These are phyloP conservation scores for Buteo buteo DNA, from an alignment of 2,113 vertebrate genomes.

Conservation along the genomic window DNA sequence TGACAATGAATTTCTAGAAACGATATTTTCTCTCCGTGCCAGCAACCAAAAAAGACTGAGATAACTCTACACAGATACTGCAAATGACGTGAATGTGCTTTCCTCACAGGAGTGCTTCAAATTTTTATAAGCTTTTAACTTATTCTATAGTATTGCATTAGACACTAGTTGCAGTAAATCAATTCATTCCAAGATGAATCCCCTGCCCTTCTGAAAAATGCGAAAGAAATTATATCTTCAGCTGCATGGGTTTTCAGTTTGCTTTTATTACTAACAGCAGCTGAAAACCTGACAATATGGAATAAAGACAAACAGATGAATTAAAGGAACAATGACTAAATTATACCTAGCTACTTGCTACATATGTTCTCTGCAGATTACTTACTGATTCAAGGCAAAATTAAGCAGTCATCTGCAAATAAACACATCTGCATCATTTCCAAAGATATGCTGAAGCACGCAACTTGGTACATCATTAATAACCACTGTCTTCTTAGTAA, in stretches of 20 bases:
- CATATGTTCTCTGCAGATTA: neutral
- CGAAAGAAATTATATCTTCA: neutral
- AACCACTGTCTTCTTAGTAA: neutral
- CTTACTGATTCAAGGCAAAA: conserved; percentile 17
- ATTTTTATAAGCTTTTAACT: neutral
- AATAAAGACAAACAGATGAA: neutral
- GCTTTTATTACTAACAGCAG: neutral
- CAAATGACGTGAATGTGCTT: neutral
- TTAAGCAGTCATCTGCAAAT: conserved; percentile 19
- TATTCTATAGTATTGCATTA: neutral
- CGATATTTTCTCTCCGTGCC: neutral
- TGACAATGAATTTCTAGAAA: neutral
- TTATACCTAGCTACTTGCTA: neutral
- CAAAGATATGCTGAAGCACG: neutral
- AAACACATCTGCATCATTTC: neutral
- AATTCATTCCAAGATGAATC: neutral
- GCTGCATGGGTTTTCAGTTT: neutral
- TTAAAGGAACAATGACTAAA: conserved; percentile 20
- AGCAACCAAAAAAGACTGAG: neutral
- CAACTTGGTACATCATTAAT: neutral
- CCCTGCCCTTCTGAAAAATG: neutral
- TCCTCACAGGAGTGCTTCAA: neutral
- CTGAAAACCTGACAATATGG: neutral
- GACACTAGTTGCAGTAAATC: neutral
- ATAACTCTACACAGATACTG: neutral